These are phyloP conservation scores for Biston stratarius DNA, from an alignment of 2,888 invertebrate species.

Conservation along the genomic window DNA sequence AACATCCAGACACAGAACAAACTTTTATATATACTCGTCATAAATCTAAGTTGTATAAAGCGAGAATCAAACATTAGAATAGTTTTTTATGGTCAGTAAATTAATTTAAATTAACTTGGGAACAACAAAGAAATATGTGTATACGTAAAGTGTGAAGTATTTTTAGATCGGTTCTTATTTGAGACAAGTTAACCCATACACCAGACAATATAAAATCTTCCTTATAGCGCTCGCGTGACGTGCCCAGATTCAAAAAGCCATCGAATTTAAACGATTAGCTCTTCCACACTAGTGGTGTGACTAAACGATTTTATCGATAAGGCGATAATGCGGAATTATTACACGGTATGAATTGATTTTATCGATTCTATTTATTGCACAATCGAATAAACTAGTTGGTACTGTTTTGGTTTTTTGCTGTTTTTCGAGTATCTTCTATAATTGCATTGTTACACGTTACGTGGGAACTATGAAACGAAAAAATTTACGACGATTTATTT, in stretches of 20 bases:
- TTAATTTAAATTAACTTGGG: no score
- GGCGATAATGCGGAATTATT: conserved; percentile 29
- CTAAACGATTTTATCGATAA: conserved; percentile 43
- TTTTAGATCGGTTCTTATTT: background rate
- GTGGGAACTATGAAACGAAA: background rate
- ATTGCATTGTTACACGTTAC: background rate
- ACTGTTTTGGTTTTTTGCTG: conserved; percentile 26
- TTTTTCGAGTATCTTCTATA: background rate
- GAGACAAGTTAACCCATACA: conserved; percentile 7
- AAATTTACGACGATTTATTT: no score
- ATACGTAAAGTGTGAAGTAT: no score
- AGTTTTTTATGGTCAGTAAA: no score
- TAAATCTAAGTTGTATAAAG: no score
- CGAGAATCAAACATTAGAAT: no score
- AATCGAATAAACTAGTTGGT: conserved; percentile 18
- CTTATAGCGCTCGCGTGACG: conserved; percentile 21
- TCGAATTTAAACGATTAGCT: conserved; percentile 27
- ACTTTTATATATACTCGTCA: no score
- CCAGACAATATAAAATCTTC: conserved; percentile 9
- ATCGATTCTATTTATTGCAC: conserved; percentile 15
- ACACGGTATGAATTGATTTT: conserved; percentile 41
- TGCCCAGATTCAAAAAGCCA: conserved; percentile 11
- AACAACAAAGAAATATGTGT: no score
- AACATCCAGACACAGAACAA: no score
- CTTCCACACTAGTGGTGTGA: conserved; percentile 33